Evolutionary conservation across 2,888 invertebrate genomes (phyloP).

Genomic region (Lydus trimaculatus): DNA sequence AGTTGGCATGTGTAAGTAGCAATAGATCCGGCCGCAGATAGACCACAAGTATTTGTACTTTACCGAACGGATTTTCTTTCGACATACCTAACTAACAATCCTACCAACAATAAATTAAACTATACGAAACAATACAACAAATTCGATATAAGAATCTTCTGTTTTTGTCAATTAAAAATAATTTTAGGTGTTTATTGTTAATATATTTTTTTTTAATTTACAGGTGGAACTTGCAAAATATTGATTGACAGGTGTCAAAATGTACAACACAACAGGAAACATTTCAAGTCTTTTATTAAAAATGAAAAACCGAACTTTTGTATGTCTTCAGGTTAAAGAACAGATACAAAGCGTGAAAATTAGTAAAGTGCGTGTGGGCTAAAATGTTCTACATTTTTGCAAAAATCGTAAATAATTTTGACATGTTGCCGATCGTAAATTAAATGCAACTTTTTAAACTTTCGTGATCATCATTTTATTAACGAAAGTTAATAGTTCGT

Average conservation of each 20-base stretch:
- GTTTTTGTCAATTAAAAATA: not conserved
- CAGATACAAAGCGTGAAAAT: slow-evolving; percentile 25
- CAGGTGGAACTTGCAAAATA: slow-evolving; percentile 14
- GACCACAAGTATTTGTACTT: slow-evolving; percentile 37
- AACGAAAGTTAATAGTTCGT: no score
- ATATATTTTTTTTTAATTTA: not conserved
- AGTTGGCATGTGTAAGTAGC: slow-evolving; percentile 38
- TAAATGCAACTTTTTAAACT: not conserved
- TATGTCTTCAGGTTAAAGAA: slow-evolving; percentile 22
- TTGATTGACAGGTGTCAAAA: slow-evolving; percentile 36
- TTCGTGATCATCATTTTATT: no score
- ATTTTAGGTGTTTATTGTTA: slow-evolving; percentile 7
- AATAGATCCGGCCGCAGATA: slow-evolving; percentile 36
- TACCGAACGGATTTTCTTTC: not conserved
- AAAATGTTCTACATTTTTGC: not conserved
- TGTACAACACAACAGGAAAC: slow-evolving; percentile 25
- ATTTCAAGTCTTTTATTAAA: slow-evolving; percentile 29
- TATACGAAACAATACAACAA: not conserved
- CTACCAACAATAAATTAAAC: not conserved
- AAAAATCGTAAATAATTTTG: slow-evolving; percentile 1
- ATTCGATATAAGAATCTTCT: not conserved
- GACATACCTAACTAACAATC: no score
- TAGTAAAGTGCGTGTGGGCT: slow-evolving; percentile 26
- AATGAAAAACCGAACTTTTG: slow-evolving; percentile 22
- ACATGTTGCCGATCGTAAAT: not conserved